Evolutionary conservation across 2,888 invertebrate species (phyloP).

Genomic region (Ornithoptera priamus): DNA sequence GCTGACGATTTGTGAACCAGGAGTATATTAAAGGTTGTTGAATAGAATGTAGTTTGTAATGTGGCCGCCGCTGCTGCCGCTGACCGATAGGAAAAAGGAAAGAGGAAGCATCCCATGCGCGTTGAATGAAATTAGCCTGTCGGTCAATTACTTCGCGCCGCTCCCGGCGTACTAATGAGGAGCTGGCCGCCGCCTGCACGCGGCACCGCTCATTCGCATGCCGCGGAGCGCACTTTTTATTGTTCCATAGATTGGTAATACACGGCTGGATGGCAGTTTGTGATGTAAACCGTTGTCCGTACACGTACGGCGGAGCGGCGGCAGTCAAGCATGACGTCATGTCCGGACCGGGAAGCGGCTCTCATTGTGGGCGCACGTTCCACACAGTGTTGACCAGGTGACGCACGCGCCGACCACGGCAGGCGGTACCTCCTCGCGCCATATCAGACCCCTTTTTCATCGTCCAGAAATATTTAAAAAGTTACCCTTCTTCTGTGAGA

Average conservation of each 20-base stretch:
- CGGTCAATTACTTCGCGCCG: conserved; percentile 77
- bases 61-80: conserved; percentile 57
- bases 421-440: conserved; percentile 23
- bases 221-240: conserved; percentile 70
- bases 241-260: conserved; percentile 79
- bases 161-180: conserved; percentile 72
- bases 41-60: too few relatives aligned
- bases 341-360: conserved; percentile 71
- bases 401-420: conserved; percentile 45
- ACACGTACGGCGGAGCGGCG: conserved; percentile 70
- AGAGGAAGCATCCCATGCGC: conserved; percentile 77
- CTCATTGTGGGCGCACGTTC: conserved; percentile 52
- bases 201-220: conserved; percentile 74
- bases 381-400: conserved; percentile 44
- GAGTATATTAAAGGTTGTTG: too few relatives aligned
- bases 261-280: conserved; percentile 78
- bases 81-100: conserved; percentile 80
- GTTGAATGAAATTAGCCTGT: conserved; percentile 76
- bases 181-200: conserved; percentile 68
- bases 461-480: too few relatives aligned
- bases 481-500: too few relatives aligned
- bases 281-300: conserved; percentile 78
- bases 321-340: conserved; percentile 72
- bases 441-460: too few relatives aligned
- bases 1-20: too few relatives aligned